Evolutionary conservation across 2,797 vertebrate species (phyloP).

Genomic region (Halcyon chelicuti): DNA sequence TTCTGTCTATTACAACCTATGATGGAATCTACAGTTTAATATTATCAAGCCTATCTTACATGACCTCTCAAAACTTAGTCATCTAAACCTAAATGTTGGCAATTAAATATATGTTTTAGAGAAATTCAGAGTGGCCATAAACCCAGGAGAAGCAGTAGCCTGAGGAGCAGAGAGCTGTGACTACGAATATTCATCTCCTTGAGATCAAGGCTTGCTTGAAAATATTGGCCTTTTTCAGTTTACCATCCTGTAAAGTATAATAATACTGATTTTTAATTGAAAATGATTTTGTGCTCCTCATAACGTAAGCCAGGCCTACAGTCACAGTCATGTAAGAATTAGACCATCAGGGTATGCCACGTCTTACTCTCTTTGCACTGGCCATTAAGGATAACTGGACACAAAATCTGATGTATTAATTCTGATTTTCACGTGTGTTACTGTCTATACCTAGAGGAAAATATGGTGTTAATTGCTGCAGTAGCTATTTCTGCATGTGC

Average conservation of each 20-base stretch:
- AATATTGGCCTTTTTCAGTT: neutral
- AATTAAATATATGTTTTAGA: neutral
- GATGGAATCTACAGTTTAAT: neutral
- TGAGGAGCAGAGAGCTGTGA: neutral
- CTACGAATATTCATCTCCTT: neutral
- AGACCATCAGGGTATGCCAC: neutral
- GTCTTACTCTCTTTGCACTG: neutral
- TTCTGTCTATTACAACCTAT: neutral
- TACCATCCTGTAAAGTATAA: neutral
- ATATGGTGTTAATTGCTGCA: neutral
- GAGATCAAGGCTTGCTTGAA: neutral
- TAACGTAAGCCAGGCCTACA: neutral
- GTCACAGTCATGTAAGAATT: neutral
- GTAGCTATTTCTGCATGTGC: neutral
- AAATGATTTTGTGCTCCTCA: neutral
- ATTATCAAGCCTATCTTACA: neutral
- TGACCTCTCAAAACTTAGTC: neutral
- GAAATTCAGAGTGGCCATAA: neutral
- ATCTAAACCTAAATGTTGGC: neutral
- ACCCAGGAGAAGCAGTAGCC: neutral
- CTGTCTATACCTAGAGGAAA: neutral
- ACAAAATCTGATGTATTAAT: neutral
- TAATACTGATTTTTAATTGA: neutral
- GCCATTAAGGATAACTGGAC: neutral
- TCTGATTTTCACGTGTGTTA: neutral